Evolutionary conservation across 2,888 invertebrate species (phyloP).

Genomic region (Uropetala carovei): DNA sequence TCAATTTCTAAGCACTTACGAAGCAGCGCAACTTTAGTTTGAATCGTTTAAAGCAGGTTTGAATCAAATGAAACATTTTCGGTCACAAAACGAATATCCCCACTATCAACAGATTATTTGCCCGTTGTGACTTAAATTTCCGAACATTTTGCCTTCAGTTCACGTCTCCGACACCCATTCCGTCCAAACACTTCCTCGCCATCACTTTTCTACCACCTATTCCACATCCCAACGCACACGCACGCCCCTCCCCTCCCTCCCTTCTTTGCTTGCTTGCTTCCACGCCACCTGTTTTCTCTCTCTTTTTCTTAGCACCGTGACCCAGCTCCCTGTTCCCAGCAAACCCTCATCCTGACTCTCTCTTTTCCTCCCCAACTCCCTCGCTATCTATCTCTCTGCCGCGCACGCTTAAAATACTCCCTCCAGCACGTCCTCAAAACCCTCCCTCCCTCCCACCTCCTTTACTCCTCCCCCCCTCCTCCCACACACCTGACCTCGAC

Average conservation of each 20-base stretch:
- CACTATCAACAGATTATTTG: neutral
- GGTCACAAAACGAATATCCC: neutral
- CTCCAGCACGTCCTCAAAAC: neutral
- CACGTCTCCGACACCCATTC: slow-evolving; percentile 5
- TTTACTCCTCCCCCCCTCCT: neutral
- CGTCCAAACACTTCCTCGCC: slow-evolving; percentile 14
- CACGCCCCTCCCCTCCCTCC: too few species aligned
- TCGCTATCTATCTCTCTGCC: too few species aligned
- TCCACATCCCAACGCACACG: neutral
- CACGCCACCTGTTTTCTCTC: too few species aligned
- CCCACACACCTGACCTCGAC: neutral
- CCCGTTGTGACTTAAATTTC: neutral
- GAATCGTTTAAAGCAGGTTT: neutral
- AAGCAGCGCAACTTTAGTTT: too few species aligned
- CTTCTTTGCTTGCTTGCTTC: too few species aligned
- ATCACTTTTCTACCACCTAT: slow-evolving; percentile 12
- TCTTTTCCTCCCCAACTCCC: too few species aligned
- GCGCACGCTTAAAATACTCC: neutral
- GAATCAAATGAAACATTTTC: neutral
- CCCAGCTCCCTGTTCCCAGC: too few species aligned
- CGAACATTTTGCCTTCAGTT: neutral
- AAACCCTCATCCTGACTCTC: too few species aligned
- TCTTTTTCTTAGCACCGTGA: too few species aligned
- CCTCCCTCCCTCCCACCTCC: neutral
- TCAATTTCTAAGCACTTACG: too few species aligned